Evolutionary conservation across 2,888 invertebrate species (phyloP).

Genomic region (Drosophila kambysellisi): DNA sequence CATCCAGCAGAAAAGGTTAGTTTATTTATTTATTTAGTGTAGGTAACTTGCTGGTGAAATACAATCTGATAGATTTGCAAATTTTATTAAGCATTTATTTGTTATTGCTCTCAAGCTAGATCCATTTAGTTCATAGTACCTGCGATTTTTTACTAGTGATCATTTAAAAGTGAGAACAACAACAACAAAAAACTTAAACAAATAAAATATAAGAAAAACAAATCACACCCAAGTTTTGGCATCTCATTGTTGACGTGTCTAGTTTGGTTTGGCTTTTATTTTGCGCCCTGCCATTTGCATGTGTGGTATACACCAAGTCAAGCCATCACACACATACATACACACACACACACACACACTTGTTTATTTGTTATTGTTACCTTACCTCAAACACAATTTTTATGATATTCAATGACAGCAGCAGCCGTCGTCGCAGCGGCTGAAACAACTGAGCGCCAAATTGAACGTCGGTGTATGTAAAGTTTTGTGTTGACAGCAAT

Average conservation of each 20-base stretch:
- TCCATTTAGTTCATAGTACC: not conserved
- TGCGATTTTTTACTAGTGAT: not conserved
- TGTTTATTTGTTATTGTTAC: slow-evolving; percentile 80
- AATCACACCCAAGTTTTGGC: slow-evolving; percentile 25
- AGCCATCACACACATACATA: slow-evolving; percentile 19
- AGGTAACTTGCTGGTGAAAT: not conserved
- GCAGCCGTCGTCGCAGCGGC: slow-evolving; percentile 14
- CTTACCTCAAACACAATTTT: slow-evolving; percentile 77
- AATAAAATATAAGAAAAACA: slow-evolving; percentile 1
- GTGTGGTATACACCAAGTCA: slow-evolving; percentile 31
- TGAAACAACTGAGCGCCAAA: slow-evolving; percentile 41
- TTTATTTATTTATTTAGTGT: not conserved
- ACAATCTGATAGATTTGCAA: not conserved
- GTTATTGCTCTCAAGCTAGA: not conserved
- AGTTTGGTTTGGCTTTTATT: slow-evolving; percentile 20
- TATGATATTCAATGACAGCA: slow-evolving; percentile 75
- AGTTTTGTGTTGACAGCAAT: slow-evolving; percentile 46
- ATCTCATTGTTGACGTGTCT: slow-evolving; percentile 35
- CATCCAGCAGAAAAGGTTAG: not conserved
- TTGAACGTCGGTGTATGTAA: slow-evolving; percentile 45
- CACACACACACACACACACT: slow-evolving; percentile 8
- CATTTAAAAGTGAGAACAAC: not conserved
- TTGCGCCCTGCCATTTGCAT: slow-evolving; percentile 46
- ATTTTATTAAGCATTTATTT: not conserved
- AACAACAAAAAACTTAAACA: slow-evolving; percentile 8